Percentiles rank a stretch among this genome's conserved stretches.
Conservation (phyloP, 2,797 vertebrate genomes). For the Cyclopterus lumpus region DNA sequence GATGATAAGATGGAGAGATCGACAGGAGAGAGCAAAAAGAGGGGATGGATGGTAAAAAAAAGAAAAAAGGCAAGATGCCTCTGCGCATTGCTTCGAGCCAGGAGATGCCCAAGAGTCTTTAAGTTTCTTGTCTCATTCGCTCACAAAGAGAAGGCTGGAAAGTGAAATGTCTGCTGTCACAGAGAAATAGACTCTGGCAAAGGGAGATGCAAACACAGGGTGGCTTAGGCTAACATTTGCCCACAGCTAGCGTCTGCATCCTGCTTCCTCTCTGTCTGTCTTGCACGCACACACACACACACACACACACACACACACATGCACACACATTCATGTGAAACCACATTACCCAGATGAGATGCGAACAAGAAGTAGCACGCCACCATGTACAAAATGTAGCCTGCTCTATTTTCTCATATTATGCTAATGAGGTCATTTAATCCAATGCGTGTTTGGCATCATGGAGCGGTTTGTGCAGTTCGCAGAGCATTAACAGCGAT, state of each 20-base stretch:
- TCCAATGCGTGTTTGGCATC: constrained; percentile 62
- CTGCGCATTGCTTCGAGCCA: constrained; percentile 30
- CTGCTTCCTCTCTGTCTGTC: constrained; percentile 15
- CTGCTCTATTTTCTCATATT: constrained; percentile 45
- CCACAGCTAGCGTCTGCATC: constrained; percentile 46
- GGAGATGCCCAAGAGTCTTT: constrained; percentile 52
- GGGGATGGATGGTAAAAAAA: background rate
- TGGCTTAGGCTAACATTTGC: constrained; percentile 69
- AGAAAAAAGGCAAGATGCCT: constrained; percentile 28
- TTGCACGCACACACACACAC: background rate
- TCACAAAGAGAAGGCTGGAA: constrained; percentile 48
- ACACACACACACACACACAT: background rate
- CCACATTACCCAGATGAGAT: constrained; percentile 26
- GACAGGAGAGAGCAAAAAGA: constrained; percentile 31
- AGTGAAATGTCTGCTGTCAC: constrained; percentile 61
- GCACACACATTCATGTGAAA: background rate
- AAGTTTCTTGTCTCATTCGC: constrained; percentile 57
- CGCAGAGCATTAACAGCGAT: constrained; percentile 51
- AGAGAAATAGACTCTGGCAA: constrained; percentile 60
- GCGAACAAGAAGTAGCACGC: constrained; percentile 45
- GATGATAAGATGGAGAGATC: constrained; percentile 57
- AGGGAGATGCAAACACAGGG: constrained; percentile 58
- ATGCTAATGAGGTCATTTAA: constrained; percentile 70
- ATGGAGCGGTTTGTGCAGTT: constrained; percentile 58
- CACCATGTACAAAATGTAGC: constrained; percentile 34